Conservation (phyloP, 2,797 vertebrate genomes). For the Lepilemur ruficaudatus region DNA sequence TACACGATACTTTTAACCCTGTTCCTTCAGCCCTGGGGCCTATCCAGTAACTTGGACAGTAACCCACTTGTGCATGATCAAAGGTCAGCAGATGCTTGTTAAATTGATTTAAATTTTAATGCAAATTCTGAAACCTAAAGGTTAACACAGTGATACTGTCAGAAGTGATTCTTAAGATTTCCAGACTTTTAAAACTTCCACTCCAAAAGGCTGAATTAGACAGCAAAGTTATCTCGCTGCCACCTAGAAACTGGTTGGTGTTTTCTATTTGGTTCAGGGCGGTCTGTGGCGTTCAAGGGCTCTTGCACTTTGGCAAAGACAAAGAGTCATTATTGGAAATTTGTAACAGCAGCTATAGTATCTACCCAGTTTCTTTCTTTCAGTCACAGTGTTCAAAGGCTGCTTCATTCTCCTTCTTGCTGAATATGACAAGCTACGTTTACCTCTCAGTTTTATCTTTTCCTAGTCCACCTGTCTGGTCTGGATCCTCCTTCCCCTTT, state of each 20-base stretch:
- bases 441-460: not conserved
- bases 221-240: not conserved
- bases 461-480: not conserved
- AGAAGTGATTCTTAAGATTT: not conserved
- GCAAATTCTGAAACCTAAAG: not conserved
- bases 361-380: slow-evolving; percentile 1
- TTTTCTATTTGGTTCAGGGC: not conserved
- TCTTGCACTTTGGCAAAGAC: not conserved
- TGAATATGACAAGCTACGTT: not conserved
- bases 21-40: not conserved
- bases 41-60: not conserved
- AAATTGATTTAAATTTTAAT: slow-evolving; percentile 12
- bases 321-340: not conserved
- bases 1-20: not conserved
- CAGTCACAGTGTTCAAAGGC: not conserved
- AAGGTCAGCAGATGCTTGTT: not conserved
- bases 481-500: not conserved
- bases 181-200: not conserved
- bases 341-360: not conserved
- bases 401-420: not conserved
- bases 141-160: not conserved
- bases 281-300: not conserved
- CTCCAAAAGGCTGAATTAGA: not conserved
- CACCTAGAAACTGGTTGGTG: not conserved
- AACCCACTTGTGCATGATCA: not conserved